Base-by-base conservation (phyloP, 1,140 invertebrate genomes). In the Cotesia glomerata region DNA sequence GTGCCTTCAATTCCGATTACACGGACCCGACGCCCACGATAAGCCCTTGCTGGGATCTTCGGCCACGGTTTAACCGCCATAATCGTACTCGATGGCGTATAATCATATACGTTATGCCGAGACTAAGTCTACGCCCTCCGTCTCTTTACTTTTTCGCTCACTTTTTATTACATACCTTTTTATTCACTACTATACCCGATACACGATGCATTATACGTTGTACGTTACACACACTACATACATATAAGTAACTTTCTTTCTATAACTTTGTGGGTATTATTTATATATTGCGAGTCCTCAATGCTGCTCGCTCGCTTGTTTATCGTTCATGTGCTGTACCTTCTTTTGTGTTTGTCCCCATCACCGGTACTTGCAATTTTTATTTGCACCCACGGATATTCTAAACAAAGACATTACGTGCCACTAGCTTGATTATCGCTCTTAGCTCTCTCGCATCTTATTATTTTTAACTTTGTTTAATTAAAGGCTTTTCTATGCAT, bases 341-440 rank as follows among this genome's bases (percentile, higher is more conserved):
- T 62, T 68, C 71, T 61, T 68, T 64, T 11, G 52, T 64, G 68
- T 68, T 64, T 11, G 52, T 64, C 71, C 75, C 32, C 58, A 63
- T 74, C 63, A 65, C 49, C 32, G 39, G 58, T 49, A 65, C n/a
- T 65, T 61, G 36, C 26, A 26, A 1, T 26, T 26, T 26, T 26
- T 26, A 26, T 26, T 26, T 13, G 18, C 32, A 18, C 45, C 18
- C 35, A 54, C 11, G 49, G 35, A 35, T 49, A n/a, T 71, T 74
- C 65, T 18, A 76, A 80, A 80, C 80, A 80, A 80, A 81, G 79
- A 80, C 79, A 80, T 81, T 81, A 80, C 56, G 18, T 69, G 62
- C 72, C 59, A 45, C 58, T 70, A 51, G 11, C 69, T 45, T 75
- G 75, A 81, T 81, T 80, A 81, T 74, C 71, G 72, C 79, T 75